A percentile compares a stretch with the other conserved stretches of the same genome.
phyloP scores from a whole-genome alignment of 2,797 vertebrate species.

The Rhinichthys osculus region DNA sequence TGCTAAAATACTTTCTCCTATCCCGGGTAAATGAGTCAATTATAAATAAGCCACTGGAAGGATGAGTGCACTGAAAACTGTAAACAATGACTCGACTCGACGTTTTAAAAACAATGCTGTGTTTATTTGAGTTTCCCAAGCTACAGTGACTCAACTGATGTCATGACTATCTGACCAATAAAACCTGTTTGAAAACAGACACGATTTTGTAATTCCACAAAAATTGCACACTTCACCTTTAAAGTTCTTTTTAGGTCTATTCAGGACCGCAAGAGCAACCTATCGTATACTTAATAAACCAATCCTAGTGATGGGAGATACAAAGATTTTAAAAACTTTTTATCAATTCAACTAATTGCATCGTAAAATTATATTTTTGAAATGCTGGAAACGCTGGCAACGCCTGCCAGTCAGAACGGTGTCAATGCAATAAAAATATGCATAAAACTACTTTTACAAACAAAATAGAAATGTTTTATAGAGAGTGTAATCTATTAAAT shows the following conservation, averaged over 20 bases:
- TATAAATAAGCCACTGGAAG: neutral
- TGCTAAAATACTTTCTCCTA: neutral
- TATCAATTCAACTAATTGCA: neutral
- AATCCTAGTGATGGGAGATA: neutral
- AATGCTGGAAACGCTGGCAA: neutral
- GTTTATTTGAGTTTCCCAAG: conserved; percentile 9
- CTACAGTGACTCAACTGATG: conserved; percentile 1
- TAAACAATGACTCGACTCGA: neutral
- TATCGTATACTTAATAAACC: no score
- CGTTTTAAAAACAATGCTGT: neutral
- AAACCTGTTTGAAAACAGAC: conserved; percentile 1
- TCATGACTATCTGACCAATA: neutral
- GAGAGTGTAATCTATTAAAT: no score
- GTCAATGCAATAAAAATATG: neutral
- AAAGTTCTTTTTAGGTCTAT: no score
- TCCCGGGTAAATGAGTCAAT: neutral
- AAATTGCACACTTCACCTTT: neutral
- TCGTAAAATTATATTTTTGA: neutral
- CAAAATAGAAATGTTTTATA: neutral
- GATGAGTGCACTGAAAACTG: neutral
- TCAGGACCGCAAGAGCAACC: neutral
- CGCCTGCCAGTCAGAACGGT: no score
- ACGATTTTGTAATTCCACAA: neutral
- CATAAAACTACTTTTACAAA: neutral
- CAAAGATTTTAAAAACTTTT: no score